Evolutionary conservation across 2,797 vertebrate species (phyloP).

Genomic region (Sebastes iracundus): DNA sequence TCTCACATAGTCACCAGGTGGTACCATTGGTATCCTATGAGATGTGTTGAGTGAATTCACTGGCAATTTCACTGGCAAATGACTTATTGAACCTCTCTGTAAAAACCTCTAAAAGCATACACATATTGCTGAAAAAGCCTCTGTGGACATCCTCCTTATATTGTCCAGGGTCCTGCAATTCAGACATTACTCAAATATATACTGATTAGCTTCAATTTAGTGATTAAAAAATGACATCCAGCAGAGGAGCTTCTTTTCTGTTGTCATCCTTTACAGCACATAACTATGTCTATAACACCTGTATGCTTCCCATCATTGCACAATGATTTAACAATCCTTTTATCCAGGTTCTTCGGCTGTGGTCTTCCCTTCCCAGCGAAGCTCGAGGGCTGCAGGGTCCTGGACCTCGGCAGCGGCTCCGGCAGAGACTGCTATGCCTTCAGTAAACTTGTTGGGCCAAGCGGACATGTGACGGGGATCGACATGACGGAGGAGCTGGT

Average conservation of each 20-base stretch:
- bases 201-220: neutral
- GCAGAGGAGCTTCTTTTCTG: neutral
- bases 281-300: neutral
- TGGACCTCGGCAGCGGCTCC: conserved; percentile 90
- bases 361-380: conserved; percentile 87
- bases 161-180: neutral
- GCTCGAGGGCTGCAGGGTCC: conserved; percentile 81
- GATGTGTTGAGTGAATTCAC: neutral
- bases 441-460: conserved; percentile 88
- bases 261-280: neutral
- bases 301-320: neutral
- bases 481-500: conserved; percentile 90
- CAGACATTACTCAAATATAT: neutral
- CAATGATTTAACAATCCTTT: neutral
- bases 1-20: neutral
- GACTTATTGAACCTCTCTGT: neutral
- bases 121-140: neutral
- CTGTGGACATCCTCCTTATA: neutral
- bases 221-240: neutral
- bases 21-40: neutral
- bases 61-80: neutral
- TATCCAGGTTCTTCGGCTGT: conserved; percentile 89
- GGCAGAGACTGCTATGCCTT: conserved; percentile 89
- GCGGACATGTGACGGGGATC: conserved; percentile 84
- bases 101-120: neutral